Evolutionary conservation across 2,888 invertebrate species (phyloP), one percentile per base, ranked within the genome.

Genomic region (Melinaea marsaeus): DNA sequence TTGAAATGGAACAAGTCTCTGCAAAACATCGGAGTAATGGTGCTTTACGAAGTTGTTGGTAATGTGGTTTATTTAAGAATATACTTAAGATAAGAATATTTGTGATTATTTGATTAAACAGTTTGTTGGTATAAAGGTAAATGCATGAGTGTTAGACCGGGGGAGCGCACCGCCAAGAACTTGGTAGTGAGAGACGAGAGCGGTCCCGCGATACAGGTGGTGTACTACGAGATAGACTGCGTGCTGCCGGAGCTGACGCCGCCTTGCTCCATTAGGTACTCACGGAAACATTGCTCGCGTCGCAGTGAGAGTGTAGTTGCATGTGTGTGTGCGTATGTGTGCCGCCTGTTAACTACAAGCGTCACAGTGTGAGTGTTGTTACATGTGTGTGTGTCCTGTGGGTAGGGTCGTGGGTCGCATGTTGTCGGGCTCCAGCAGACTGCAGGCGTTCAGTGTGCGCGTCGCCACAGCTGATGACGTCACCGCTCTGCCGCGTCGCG

Each of bases 191-290:
- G 92, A 68, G 93, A 93, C 63, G 91, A 90, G 62, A 90, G 82
- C 66, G 93, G 93, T 0, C 93, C 93, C 4, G 91, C 93, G 2
- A 86, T 93, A 76, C 92, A 93, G 78, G 91, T 92, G 7, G 87
- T 92, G 33, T 92, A 92, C 77, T 92, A 92, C 67, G 87, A 89
- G 69, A 86, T 87, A 5, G 90, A 91, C 76, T 90, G 91, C 76
- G 74, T 88, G 58, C 74, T 91, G 57, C 86, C 90, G 0, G 83
- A 88, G 45, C 66, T 91, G 54, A 85, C 80, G 64, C 75, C 80
- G 3, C 88, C 90, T 11, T 87, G 86, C 59, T 87, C 80, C 55
- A 74, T 90, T n/a, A 85, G 90, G 91, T 90, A 75, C 11, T 7
- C 22, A 9, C 3, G 9, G 9, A 42, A 2, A 42, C 22, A 22